These are phyloP conservation scores for Ophioninae sp. DNA, from an alignment of 2,888 invertebrate genomes.

Conservation along the genomic window DNA sequence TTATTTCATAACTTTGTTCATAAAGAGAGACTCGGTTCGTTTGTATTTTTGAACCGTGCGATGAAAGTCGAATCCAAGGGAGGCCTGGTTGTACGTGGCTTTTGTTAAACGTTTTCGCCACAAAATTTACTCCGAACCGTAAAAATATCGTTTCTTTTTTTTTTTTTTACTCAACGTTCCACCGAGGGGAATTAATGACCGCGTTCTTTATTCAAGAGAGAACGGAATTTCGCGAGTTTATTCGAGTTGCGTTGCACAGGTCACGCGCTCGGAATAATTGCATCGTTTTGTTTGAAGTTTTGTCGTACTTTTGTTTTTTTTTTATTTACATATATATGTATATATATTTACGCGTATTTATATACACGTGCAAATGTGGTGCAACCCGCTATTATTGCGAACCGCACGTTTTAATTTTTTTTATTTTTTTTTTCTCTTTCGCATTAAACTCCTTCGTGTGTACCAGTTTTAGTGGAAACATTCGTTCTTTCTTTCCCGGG, in stretches of 20 bases:
- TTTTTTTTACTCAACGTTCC: background rate
- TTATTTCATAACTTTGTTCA: no score
- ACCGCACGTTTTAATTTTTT: background rate
- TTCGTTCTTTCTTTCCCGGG: background rate
- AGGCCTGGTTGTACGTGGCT: background rate
- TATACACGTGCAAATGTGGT: conserved; percentile 1
- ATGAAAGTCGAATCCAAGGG: no score
- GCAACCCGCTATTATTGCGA: background rate
- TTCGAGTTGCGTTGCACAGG: conserved; percentile 9
- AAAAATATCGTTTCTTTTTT: conserved; percentile 6
- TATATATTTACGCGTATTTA: background rate
- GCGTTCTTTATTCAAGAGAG: conserved; percentile 25
- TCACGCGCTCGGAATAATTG: conserved; percentile 12
- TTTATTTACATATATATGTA: background rate
- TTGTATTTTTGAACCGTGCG: no score
- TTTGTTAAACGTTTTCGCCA: background rate
- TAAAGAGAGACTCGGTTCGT: no score
- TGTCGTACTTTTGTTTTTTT: background rate
- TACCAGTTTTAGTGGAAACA: background rate
- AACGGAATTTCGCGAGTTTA: conserved; percentile 52
- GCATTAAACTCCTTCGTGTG: conserved; percentile 9
- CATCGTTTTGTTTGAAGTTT: background rate
- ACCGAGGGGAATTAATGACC: conserved; percentile 27
- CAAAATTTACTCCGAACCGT: conserved; percentile 16
- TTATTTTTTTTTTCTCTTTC: conserved; percentile 13